phyloP scores from a whole-genome alignment of 2,888 invertebrate genomes.

The Ophion obscuratus region DNA sequence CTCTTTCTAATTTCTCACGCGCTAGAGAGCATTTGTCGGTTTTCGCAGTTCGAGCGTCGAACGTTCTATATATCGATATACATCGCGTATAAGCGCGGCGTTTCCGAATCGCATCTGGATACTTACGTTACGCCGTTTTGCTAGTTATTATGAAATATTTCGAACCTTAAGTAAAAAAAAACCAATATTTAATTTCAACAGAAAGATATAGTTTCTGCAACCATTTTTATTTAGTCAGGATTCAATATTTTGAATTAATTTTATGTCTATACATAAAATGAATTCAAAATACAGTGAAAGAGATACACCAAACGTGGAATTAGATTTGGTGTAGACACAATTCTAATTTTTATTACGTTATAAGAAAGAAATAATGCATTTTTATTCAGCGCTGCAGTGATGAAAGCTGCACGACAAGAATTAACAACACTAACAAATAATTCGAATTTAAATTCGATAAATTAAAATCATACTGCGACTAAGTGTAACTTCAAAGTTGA shows the following conservation, averaged over 20 bases:
- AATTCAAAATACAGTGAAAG: background rate
- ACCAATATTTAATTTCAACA: too few species aligned
- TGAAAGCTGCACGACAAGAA: background rate
- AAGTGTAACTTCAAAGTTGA: background rate
- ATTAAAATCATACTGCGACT: slow-evolving; percentile 1
- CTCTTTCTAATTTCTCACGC: slow-evolving; percentile 15
- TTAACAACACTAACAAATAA: background rate
- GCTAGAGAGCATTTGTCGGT: slow-evolving; percentile 6
- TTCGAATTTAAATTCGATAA: background rate
- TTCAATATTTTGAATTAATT: background rate
- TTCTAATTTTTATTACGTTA: slow-evolving; percentile 8
- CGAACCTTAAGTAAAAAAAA: too few species aligned
- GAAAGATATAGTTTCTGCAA: too few species aligned
- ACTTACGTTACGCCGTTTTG: too few species aligned
- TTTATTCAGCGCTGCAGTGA: background rate
- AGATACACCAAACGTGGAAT: background rate
- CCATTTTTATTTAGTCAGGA: background rate
- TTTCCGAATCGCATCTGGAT: background rate
- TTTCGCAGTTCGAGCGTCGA: slow-evolving; percentile 6
- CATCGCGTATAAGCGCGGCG: slow-evolving; percentile 10
- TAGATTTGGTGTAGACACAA: slow-evolving; percentile 4
- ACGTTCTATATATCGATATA: slow-evolving; percentile 17
- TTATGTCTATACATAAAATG: slow-evolving; percentile 1
- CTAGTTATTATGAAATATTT: too few species aligned
- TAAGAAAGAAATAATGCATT: slow-evolving; percentile 1